These are phyloP conservation scores for Malthinus flaveolus DNA, from an alignment of 2,888 invertebrate genomes.

Conservation along the genomic window DNA sequence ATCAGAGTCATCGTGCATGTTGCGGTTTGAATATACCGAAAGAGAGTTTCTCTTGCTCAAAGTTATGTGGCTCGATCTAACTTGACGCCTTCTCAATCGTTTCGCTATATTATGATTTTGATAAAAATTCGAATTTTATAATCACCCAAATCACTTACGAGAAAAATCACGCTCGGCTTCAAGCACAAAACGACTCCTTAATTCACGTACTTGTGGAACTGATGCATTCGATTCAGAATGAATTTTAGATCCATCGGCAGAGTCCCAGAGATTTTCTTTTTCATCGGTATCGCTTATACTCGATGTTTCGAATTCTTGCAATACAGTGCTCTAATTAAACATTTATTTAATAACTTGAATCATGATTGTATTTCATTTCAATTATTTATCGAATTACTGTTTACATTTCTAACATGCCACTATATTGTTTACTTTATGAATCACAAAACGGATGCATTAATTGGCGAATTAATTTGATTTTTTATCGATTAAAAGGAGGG, in stretches of 20 bases:
- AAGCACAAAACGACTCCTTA: conserved; percentile 46
- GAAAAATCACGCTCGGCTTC: conserved; percentile 39
- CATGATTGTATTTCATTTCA: background rate
- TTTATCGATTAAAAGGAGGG: no score
- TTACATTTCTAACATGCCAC: no score
- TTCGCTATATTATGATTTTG: conserved; percentile 33
- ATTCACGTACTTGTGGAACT: conserved; percentile 39
- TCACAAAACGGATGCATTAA: no score
- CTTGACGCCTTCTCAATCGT: conserved; percentile 33
- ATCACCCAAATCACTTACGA: no score
- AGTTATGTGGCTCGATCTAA: conserved; percentile 38
- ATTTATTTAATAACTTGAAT: no score
- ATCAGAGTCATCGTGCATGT: conserved; percentile 48
- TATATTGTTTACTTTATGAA: no score
- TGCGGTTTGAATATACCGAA: conserved; percentile 44
- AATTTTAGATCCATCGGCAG: conserved; percentile 39
- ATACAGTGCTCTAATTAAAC: conserved; percentile 8
- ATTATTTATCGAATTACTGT: background rate
- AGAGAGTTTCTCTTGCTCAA: conserved; percentile 37
- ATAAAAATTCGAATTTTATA: no score
- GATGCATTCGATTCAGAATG: conserved; percentile 29
- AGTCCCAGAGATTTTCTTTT: conserved; percentile 46
- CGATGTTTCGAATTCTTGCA: conserved; percentile 39
- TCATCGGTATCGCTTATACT: conserved; percentile 44
- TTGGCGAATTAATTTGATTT: no score